Evolutionary conservation across 2,888 invertebrate species (phyloP), one percentile per base, ranked within the genome.

Genomic region (Lamellibrachia satsuma): DNA sequence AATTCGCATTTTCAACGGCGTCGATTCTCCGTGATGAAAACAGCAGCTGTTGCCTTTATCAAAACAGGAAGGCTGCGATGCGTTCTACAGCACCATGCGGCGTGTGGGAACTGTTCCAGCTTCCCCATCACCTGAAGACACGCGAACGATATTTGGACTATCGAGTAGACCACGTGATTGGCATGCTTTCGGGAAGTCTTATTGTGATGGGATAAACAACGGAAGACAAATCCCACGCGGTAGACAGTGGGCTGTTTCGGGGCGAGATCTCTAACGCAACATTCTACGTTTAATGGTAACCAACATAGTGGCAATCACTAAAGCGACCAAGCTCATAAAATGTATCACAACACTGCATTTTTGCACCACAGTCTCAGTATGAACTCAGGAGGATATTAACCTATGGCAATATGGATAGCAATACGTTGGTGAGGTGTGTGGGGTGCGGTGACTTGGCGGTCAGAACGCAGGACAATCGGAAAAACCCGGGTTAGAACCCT

Each of bases 1-100:
- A 75, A 75, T 75, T 75, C 75, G 75, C 75, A 75, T 75, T 75
- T 75, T 75, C 75, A 75, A 15, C 75, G 75, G 75, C 75, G 75
- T 75, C 75, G 75, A 75, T 75, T 75, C 75, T 15, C 75, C 75
- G 22, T 22, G 75, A 75, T 75, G n/a, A 75, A 75, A 75, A 75
- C 22, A 75, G n/a, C 75, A 75, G 75, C 75, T 75, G 75, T 75
- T n/a, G 75, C n/a, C 39, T 75, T 75, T 75, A 75, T 75, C 75
- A 75, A 75, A 75, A 75, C 75, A 75, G 75, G 75, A 75, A 75
- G 75, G 15, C 75, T 75, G 22, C n/a, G 75, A 75, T 75, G 75
- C 6, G 75, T 75, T 75, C 22, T 22, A 15, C 75, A 75, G 75
- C 75, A n/a, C 75, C 22, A 6, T 15, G 22, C 3, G 75, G 22